phyloP scores from a whole-genome alignment of 2,113 vertebrate species.

The Psettodes erumei region DNA sequence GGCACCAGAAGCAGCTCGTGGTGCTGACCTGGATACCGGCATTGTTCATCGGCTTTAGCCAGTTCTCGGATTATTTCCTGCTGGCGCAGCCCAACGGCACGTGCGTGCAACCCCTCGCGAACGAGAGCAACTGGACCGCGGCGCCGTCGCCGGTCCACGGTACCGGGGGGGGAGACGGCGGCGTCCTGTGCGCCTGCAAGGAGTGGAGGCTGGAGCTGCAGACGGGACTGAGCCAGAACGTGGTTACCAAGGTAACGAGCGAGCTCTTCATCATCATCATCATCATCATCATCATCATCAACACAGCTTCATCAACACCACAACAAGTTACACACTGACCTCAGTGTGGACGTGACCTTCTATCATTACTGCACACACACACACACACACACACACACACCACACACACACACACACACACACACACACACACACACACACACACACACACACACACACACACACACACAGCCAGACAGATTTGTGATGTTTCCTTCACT shows the following conservation, averaged over 20 bases:
- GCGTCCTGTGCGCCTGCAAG: conserved; percentile 86
- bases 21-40: conserved; percentile 97
- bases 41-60: conserved; percentile 95
- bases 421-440: too few relatives aligned
- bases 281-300: conserved; percentile 19
- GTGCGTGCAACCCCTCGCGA: conserved; percentile 80
- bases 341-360: conserved; percentile 41
- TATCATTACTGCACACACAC: too few relatives aligned
- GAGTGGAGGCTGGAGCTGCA: conserved; percentile 90
- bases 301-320: conserved; percentile 33
- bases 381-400: too few relatives aligned
- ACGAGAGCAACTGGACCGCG: conserved; percentile 81
- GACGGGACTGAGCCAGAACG: conserved; percentile 93
- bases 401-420: too few relatives aligned
- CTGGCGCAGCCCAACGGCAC: conserved; percentile 90
- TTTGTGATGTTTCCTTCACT: conserved; percentile 37
- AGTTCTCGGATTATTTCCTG: conserved; percentile 97
- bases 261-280: conserved; percentile 34
- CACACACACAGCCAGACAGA: too few relatives aligned
- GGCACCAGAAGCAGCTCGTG: conserved; percentile 91
- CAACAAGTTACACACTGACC: conserved; percentile 69
- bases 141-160: conserved; percentile 56
- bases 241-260: conserved; percentile 95
- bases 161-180: conserved; percentile 68
- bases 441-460: too few relatives aligned